phyloP scores from a whole-genome alignment of 2,888 invertebrate species.

The Leptinotarsa rubiginosa region DNA sequence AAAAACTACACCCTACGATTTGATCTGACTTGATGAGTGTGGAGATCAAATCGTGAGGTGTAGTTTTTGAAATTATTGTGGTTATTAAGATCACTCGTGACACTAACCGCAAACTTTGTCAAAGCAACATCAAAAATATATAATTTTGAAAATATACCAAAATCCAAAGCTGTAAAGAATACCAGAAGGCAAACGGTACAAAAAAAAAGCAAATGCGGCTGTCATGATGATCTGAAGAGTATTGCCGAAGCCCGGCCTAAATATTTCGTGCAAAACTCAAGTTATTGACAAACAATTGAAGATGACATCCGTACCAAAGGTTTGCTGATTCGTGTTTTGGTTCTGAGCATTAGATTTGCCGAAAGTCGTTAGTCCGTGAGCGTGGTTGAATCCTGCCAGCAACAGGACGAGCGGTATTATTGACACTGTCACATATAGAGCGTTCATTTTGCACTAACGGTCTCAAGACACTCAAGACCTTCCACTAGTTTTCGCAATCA shows the following conservation, averaged over 20 bases:
- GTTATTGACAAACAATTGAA: constrained; percentile 39
- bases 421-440: constrained; percentile 66
- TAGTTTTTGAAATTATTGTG: no score
- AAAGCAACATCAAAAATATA: not conserved
- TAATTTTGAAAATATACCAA: constrained; percentile 38
- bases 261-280: constrained; percentile 49
- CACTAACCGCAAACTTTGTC: not conserved
- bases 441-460: constrained; percentile 60
- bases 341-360: constrained; percentile 62
- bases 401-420: constrained; percentile 68
- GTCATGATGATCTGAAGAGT: constrained; percentile 44
- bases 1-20: no score
- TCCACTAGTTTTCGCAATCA: constrained; percentile 56
- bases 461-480: constrained; percentile 24
- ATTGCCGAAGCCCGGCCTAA: constrained; percentile 50
- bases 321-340: constrained; percentile 44
- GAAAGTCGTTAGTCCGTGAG: constrained; percentile 65
- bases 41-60: no score
- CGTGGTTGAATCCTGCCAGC: constrained; percentile 66
- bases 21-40: no score
- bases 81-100: not conserved
- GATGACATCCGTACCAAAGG: constrained; percentile 56
- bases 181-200: constrained; percentile 30
- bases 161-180: constrained; percentile 38
- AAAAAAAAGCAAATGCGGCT: constrained; percentile 35